Percentiles rank a stretch among this genome's conserved stretches.
Evolutionary conservation across 1,140 invertebrate genomes (phyloP).

Genomic region (Nomia melanderi): DNA sequence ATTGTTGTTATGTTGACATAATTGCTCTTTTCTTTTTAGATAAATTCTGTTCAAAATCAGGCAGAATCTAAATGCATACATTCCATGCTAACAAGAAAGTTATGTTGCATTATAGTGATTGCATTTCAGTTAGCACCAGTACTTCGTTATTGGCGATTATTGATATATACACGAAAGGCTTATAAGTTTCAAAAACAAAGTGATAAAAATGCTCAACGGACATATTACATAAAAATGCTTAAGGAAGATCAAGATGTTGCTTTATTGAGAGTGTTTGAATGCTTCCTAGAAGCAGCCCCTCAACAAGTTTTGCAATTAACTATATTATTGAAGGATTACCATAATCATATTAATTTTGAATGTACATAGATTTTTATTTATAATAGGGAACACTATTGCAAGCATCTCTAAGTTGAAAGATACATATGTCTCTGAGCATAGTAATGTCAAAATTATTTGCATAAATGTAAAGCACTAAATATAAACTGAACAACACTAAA

Average conservation of each 20-base stretch:
- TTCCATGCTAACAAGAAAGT: constrained; percentile 39
- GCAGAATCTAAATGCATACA: background rate
- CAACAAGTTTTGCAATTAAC: constrained; percentile 92
- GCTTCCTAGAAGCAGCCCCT: constrained; percentile 94
- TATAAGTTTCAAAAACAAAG: constrained; percentile 76
- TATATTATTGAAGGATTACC: constrained; percentile 82
- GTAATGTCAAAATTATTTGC: too few species aligned
- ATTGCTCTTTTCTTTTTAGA: constrained; percentile 31
- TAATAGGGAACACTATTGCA: background rate
- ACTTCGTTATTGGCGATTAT: constrained; percentile 81
- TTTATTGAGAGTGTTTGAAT: constrained; percentile 92
- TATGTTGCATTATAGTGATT: constrained; percentile 59
- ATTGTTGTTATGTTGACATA: background rate
- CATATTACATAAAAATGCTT: constrained; percentile 89
- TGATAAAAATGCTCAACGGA: constrained; percentile 79
- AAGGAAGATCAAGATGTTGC: constrained; percentile 93
- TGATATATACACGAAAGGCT: constrained; percentile 82
- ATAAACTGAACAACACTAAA: too few species aligned
- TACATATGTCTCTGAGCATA: too few species aligned
- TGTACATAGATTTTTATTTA: constrained; percentile 70
- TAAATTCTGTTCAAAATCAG: constrained; percentile 13
- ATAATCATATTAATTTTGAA: constrained; percentile 75
- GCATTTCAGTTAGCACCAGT: constrained; percentile 82
- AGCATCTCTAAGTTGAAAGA: too few species aligned
- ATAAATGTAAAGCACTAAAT: too few species aligned